Evolutionary conservation across 2,888 invertebrate species (phyloP), one percentile per base, ranked within the genome.

Genomic region (Glyphotaelius pellucidus): DNA sequence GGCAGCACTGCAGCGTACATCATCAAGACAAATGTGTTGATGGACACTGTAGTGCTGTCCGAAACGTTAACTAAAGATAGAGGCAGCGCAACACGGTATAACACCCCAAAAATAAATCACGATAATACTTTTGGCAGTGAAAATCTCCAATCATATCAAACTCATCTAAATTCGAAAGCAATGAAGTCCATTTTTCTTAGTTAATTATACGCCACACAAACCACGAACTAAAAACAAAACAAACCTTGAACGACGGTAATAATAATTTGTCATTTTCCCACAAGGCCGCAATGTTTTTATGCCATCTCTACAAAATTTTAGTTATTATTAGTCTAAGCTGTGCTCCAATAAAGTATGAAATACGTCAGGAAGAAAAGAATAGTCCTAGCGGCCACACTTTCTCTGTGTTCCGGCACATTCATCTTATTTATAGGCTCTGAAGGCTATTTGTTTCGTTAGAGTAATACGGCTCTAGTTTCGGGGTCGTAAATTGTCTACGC

Each of bases 371-470:
- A 67, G 67, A 87, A 67, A 87, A 25, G 7, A 87, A 67, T 14
- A 87, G 87, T 87, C 52, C 67, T 19, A 15, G 87, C 47, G 52
- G 31, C 87, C 87, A 67, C 67, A 87, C 87, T 87, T 67, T 52
- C 52, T 86, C 38, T 86, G 19, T 87, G 87, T 87, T 87, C 87
- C 67, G 87, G 87, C 87, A 87, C 87, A 87, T 87, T 87, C 14
- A 87, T 87, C 67, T 87, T 87, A 87, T 87, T 87, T 87, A 87
- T 87, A 52, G 87, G 87, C 31, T 52, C 32, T n/a, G 31, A 67
- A 52, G 87, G 87, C 87, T 87, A 87, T 87, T 87, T 67, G 67
- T 87, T 87, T 87, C 52, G 30, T 52, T 30, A n/a, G 67, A 87
- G 87, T 87, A 87, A 87, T 87, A 87, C 19, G 87, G 87, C 52